phyloP scores from a whole-genome alignment of 2,797 vertebrate species.

The Geotria australis region DNA sequence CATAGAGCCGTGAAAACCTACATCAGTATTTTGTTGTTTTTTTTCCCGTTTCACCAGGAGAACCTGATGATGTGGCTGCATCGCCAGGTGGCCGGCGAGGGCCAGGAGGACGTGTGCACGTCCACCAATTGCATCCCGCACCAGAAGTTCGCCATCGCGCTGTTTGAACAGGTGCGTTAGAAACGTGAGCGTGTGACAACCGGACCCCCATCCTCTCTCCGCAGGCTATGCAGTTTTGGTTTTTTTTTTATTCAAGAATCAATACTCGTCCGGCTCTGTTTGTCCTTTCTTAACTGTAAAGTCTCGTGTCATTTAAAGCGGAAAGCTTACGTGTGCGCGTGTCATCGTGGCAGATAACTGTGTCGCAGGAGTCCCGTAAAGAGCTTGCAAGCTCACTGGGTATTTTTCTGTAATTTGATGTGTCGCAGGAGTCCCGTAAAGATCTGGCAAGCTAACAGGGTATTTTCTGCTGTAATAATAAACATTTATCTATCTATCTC shows the following conservation, averaged over 20 bases:
- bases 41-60: conserved; percentile 21
- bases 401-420: no score
- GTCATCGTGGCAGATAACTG: no score
- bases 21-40: no score
- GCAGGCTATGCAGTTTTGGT: not conserved
- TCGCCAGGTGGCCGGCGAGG: conserved; percentile 56
- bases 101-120: conserved; percentile 56
- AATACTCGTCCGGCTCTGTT: not conserved
- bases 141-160: conserved; percentile 86
- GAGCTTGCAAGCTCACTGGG: no score
- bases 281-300: not conserved
- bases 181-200: not conserved
- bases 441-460: no score
- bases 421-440: no score
- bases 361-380: no score
- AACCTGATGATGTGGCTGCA: conserved; percentile 82
- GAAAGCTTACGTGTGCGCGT: no score
- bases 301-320: no score
- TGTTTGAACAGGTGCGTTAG: conserved; percentile 65
- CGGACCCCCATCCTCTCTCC: not conserved
- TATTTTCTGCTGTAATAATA: no score
- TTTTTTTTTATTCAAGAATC: not conserved
- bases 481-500: no score
- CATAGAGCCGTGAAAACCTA: no score
- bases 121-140: conserved; percentile 83